Evolutionary conservation across 2,888 invertebrate species (phyloP), one percentile per base, ranked within the genome.

Genomic region (Cosmia pyralina): DNA sequence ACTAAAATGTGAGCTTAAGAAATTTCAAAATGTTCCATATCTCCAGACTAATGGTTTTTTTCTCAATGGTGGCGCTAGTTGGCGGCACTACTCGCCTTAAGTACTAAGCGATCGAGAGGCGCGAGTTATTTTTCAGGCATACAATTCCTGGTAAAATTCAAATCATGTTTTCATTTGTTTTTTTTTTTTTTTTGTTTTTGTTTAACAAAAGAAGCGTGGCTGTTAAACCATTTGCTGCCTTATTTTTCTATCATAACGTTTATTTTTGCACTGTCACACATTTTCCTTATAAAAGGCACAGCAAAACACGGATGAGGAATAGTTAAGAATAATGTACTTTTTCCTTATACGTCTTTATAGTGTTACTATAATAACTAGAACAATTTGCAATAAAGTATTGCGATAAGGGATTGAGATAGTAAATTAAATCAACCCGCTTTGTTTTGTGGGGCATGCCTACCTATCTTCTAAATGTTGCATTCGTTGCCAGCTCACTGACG

Each of bases 251-350:
- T 4, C 44, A 46, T 38, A 62, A 80, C 46, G 38, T 77, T 77
- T 72, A 78, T 82, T 72, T 82, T 72, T 69, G 34, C 76, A 63
- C 38, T 71, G 55, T 68, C 67, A 68, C 82, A 68, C 57, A 72
- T 72, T 79, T 69, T 78, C 57, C 73, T 67, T 46, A 50, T 69
- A 78, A 60, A 78, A 10, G 15, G 59, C 22, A 48, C 38, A 41
- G 52, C 22, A 53, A 70, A 68, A 70, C 46, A 67, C 66, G 53
- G 55, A 82, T 75, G 68, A 81, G 44, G 28, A 57, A 82, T 72
- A 66, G 57, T 69, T 60, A 46, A 72, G 69, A 59, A 55, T 82
- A 72, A 78, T 67, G 62, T 64, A 38, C 11, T 57, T 67, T 82
- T 72, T 72, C 48, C 52, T 66, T 58, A 8, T 63, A 63, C 38